Evolutionary conservation across 2,797 vertebrate species (phyloP), one percentile per base, ranked within the genome.

Genomic region (Alosa sapidissima): DNA sequence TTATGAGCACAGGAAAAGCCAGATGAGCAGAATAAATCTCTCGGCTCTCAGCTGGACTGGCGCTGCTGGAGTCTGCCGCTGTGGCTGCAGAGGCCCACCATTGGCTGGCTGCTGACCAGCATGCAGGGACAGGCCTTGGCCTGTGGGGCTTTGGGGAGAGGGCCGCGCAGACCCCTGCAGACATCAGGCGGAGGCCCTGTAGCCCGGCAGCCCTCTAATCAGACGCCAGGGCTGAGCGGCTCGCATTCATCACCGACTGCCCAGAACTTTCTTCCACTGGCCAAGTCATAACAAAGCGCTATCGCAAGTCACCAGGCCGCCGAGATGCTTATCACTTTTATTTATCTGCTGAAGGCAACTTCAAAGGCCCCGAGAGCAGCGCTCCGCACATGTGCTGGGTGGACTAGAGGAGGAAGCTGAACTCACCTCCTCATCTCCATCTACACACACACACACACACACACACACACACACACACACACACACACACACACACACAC

Each of bases 1-100:
- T 91, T 82, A 86, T 75, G 87, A 81, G 86, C 84, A 72, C 91
- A 92, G 91, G 92, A 92, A 92, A 92, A 94, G 92, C 81, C 93
- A 95, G 93, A 94, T 92, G 93, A 94, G 92, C 90, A 54, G 87
- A 91, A 94, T 95, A 95, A 94, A 95, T 95, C 94, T 93, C 87
- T 0, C 86, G 21, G 21, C 6, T 82, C 82, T 86, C 47, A 45
- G 84, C 84, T 81, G 68, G 82, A 85, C 89, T 88, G 88, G 89
- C 92, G 0, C 94, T 84, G 92, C 91, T 89, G 92, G 94, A 91
- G 91, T 90, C 91, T 91, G 89, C 91, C 89, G 90, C 91, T 93
- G 92, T 89, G 33, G 86, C 88, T 83, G 85, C 0, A 84, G 86
- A 84, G 82, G 48, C 9, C 81, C 51, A 45, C 81, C 82, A 81